A percentile compares a stretch with the other conserved stretches of the same genome.
Evolutionary conservation across 2,797 vertebrate genomes (phyloP).

Genomic region (Lophius americanus): DNA sequence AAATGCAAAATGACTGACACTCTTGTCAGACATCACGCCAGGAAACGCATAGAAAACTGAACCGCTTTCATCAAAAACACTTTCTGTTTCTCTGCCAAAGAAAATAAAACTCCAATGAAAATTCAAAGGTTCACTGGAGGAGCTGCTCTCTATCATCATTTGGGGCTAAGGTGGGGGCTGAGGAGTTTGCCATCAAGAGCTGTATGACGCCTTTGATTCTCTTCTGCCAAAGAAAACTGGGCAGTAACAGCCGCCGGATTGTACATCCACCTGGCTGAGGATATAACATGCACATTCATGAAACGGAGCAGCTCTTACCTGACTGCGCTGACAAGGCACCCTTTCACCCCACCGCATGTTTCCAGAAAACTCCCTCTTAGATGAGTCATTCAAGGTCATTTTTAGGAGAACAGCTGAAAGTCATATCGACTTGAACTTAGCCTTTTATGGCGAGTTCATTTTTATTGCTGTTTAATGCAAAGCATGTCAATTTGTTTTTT

Average conservation of each 20-base stretch:
- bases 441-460: not conserved
- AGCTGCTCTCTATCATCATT: conserved; percentile 54
- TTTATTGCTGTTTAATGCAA: conserved; percentile 1
- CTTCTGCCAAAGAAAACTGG: conserved; percentile 76
- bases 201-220: conserved; percentile 69
- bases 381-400: conserved; percentile 47
- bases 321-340: conserved; percentile 65
- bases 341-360: conserved; percentile 62
- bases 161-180: conserved; percentile 30
- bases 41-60: conserved; percentile 41
- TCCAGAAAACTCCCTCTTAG: conserved; percentile 44
- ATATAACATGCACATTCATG: conserved; percentile 74
- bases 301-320: conserved; percentile 55
- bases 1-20: conserved; percentile 48
- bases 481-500: not conserved
- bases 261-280: conserved; percentile 64
- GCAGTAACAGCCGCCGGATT: conserved; percentile 72
- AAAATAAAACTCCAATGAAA: conserved; percentile 57
- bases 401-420: conserved; percentile 19
- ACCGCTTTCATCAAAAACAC: conserved; percentile 33
- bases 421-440: not conserved
- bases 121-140: conserved; percentile 53
- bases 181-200: conserved; percentile 40
- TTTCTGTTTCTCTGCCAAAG: conserved; percentile 49
- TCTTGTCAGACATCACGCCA: conserved; percentile 28